Conservation (phyloP, 2,888 invertebrate genomes). For the Megalurothrips usitatus region DNA sequence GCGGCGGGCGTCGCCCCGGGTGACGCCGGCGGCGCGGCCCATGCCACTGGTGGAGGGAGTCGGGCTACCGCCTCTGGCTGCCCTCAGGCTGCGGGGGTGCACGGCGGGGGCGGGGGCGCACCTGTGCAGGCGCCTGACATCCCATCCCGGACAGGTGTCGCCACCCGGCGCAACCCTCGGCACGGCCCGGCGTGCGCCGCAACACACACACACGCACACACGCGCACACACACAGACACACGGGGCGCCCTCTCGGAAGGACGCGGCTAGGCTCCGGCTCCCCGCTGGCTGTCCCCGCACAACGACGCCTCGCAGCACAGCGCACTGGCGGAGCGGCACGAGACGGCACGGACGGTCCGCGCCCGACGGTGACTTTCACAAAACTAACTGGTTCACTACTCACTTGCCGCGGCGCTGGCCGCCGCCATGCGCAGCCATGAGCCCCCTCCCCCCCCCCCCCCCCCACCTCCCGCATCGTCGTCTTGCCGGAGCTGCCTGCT, state of each 20-base stretch:
- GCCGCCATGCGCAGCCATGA: conserved; percentile 12
- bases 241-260: not conserved
- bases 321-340: not conserved
- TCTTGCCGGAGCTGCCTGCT: not conserved
- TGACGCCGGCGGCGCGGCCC: too few relatives aligned
- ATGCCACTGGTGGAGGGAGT: not conserved
- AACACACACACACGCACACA: not conserved
- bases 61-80: not conserved
- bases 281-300: not conserved
- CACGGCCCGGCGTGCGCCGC: not conserved
- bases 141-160: too few relatives aligned
- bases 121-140: too few relatives aligned
- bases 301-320: too few relatives aligned
- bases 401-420: not conserved
- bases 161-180: not conserved
- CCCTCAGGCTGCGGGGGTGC: too few relatives aligned
- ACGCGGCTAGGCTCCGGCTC: not conserved
- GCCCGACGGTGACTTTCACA: conserved; percentile 9
- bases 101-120: too few relatives aligned
- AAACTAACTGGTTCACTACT: conserved; percentile 26
- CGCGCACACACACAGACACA: not conserved
- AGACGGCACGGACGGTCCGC: not conserved
- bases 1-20: not conserved
- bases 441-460: not conserved
- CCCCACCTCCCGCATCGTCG: not conserved